Conservation (phyloP, 2,113 vertebrate species). For the Osmerus mordax region DNA sequence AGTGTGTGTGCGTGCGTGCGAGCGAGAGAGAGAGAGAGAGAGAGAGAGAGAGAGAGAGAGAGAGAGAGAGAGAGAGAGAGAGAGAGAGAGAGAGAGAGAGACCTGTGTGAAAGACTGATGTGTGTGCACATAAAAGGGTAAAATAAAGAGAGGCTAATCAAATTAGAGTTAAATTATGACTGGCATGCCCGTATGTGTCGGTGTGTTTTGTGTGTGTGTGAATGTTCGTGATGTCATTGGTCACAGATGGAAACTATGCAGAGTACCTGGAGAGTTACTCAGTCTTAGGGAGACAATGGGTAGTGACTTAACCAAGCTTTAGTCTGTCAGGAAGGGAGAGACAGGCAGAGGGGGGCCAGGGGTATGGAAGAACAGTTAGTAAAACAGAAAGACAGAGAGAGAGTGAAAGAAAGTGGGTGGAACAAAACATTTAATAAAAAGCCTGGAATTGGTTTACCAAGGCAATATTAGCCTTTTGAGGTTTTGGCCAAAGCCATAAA, state of each 20-base stretch:
- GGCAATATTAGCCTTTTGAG: not conserved
- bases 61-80: not conserved
- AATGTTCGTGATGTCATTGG: slow-evolving; percentile 30
- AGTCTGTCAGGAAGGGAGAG: not conserved
- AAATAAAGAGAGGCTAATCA: not conserved
- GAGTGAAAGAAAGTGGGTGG: not conserved
- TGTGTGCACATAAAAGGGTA: not conserved
- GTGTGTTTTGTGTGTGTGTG: not conserved
- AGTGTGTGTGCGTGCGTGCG: slow-evolving; percentile 4
- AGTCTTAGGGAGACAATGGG: slow-evolving; percentile 10
- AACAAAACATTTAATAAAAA: not conserved
- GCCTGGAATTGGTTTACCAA: not conserved
- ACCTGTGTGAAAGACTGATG: no score
- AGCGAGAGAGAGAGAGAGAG: slow-evolving; percentile 12
- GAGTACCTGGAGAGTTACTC: slow-evolving; percentile 22
- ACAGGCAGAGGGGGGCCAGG: not conserved
- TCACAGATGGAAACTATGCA: slow-evolving; percentile 44
- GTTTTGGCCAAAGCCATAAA: no score
- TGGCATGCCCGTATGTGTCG: not conserved
- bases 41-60: not conserved
- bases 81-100: not conserved
- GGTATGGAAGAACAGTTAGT: not conserved
- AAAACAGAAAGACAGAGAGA: not conserved
- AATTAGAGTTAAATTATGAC: not conserved
- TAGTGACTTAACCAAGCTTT: slow-evolving; percentile 8